Conservation (phyloP, 2,888 invertebrate species). For the Vesta saturnalis region DNA sequence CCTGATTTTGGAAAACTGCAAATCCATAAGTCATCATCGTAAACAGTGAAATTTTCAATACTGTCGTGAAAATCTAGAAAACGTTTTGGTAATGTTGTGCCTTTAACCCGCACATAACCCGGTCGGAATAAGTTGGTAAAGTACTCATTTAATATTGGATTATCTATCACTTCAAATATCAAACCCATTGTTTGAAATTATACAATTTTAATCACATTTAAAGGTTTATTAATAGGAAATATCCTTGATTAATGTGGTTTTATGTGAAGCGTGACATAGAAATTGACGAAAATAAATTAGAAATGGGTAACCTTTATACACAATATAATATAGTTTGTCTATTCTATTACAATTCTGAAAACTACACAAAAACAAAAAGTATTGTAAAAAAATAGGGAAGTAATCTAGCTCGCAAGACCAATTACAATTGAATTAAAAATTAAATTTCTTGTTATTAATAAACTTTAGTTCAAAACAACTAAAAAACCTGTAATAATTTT, state of each 20-base stretch:
- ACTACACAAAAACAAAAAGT: too few species aligned
- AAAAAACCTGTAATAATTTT: too few species aligned
- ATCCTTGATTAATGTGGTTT: background rate
- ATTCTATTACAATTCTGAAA: too few species aligned
- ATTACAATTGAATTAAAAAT: too few species aligned
- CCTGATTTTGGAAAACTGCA: constrained; percentile 68
- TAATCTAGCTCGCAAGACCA: too few species aligned
- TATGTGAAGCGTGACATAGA: background rate
- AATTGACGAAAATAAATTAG: background rate
- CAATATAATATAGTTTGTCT: too few species aligned
- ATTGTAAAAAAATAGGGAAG: too few species aligned
- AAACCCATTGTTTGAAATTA: constrained; percentile 20
- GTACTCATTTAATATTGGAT: constrained; percentile 49
- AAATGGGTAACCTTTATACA: too few species aligned
- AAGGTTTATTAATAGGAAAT: background rate
- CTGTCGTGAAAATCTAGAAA: constrained; percentile 58
- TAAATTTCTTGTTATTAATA: too few species aligned
- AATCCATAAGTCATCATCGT: constrained; percentile 66
- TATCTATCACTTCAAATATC: constrained; percentile 25
- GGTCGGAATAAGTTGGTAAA: constrained; percentile 51
- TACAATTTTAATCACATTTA: background rate
- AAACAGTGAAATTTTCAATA: constrained; percentile 62
- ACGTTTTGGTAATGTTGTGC: constrained; percentile 60
- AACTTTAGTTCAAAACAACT: too few species aligned
- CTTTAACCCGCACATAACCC: constrained; percentile 54